Evolutionary conservation across 2,113 vertebrate genomes (phyloP).

Genomic region (Beaufortia kweichowensis): DNA sequence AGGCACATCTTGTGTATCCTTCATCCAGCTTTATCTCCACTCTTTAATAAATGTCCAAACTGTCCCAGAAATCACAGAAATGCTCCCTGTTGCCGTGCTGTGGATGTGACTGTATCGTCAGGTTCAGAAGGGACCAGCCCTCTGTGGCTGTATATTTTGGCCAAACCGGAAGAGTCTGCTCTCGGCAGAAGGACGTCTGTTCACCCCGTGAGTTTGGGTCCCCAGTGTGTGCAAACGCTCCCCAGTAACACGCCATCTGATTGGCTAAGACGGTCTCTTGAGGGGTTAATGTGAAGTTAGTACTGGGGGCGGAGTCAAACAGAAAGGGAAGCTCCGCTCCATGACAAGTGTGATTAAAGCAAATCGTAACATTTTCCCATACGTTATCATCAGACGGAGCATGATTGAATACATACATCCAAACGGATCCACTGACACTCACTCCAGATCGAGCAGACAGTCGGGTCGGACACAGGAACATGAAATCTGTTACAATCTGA

Average conservation of each 20-base stretch:
- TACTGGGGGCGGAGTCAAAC: slow-evolving; percentile 67
- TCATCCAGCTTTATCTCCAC: not conserved
- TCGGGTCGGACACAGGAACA: slow-evolving; percentile 75
- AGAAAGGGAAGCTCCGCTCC: slow-evolving; percentile 76
- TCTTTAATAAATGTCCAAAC: slow-evolving; percentile 69
- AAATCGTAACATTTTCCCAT: slow-evolving; percentile 71
- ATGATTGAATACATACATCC: slow-evolving; percentile 77
- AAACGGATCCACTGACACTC: slow-evolving; percentile 54
- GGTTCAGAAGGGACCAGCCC: slow-evolving; percentile 71
- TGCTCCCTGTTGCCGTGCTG: slow-evolving; percentile 64
- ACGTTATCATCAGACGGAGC: slow-evolving; percentile 63
- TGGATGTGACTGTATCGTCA: slow-evolving; percentile 68
- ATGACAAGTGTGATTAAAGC: slow-evolving; percentile 71
- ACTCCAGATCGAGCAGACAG: slow-evolving; percentile 58
- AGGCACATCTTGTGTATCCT: not conserved
- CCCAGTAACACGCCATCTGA: slow-evolving; percentile 76
- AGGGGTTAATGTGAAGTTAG: slow-evolving; percentile 68
- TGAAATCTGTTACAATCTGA: slow-evolving; percentile 75
- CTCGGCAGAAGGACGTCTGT: slow-evolving; percentile 68
- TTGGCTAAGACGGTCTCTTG: slow-evolving; percentile 70
- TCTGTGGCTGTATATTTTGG: slow-evolving; percentile 62
- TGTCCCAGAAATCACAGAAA: slow-evolving; percentile 78
- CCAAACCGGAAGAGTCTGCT: slow-evolving; percentile 67
- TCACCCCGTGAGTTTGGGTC: slow-evolving; percentile 63
- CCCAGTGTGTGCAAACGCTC: slow-evolving; percentile 68